phyloP scores from a whole-genome alignment of 2,888 invertebrate species.

The Escarpia spicata region DNA sequence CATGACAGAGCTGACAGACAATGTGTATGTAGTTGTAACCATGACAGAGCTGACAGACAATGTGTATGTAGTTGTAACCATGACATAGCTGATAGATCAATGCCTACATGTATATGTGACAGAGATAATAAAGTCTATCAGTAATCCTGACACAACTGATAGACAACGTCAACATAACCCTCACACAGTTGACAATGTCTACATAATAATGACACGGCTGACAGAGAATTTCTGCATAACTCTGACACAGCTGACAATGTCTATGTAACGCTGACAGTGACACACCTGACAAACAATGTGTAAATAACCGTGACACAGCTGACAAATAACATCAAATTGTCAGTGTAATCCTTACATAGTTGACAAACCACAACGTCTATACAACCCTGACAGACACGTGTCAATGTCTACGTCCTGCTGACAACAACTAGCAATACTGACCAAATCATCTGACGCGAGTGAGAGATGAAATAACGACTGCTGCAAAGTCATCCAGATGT shows the following conservation, averaged over 20 bases:
- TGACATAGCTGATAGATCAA: not conserved
- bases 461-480: not conserved
- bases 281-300: too few species aligned
- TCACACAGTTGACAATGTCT: not conserved
- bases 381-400: not conserved
- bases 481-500: not conserved
- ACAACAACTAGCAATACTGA: not conserved
- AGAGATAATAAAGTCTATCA: not conserved
- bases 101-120: not conserved
- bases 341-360: not conserved
- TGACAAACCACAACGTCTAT: not conserved
- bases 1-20: not conserved
- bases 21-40: too few species aligned
- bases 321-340: too few species aligned
- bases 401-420: not conserved
- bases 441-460: not conserved
- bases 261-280: not conserved
- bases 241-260: not conserved
- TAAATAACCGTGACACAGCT: too few species aligned
- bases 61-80: not conserved
- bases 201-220: not conserved
- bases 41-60: not conserved
- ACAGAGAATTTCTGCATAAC: not conserved
- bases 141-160: too few species aligned
- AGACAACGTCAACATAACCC: not conserved